These are phyloP conservation scores for Paedocypris sp. DNA, from an alignment of 2,113 vertebrate species.

Conservation along the genomic window DNA sequence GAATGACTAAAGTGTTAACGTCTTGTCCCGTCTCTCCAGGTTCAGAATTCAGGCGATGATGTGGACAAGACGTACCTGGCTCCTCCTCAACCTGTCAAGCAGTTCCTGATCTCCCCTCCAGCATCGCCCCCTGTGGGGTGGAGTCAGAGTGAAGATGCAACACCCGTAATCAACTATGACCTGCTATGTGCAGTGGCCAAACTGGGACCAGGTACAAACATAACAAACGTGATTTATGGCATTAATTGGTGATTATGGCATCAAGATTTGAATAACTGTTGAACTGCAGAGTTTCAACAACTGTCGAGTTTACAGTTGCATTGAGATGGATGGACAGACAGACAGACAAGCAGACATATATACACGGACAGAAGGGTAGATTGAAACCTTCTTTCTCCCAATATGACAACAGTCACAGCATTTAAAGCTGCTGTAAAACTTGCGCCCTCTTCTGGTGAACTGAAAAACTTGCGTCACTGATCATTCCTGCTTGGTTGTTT, in stretches of 20 bases:
- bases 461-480: not conserved
- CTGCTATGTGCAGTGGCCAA: slow-evolving; percentile 93
- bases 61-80: slow-evolving; percentile 83
- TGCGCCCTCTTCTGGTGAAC: not conserved
- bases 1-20: too few relatives aligned
- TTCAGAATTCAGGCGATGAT: slow-evolving; percentile 72
- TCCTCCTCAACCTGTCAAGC: slow-evolving; percentile 82
- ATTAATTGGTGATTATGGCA: too few relatives aligned
- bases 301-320: too few relatives aligned
- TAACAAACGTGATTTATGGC: not conserved
- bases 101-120: slow-evolving; percentile 95
- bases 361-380: too few relatives aligned
- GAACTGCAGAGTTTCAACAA: too few relatives aligned
- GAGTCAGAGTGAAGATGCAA: slow-evolving; percentile 88
- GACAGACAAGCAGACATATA: too few relatives aligned
- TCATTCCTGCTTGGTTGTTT: slow-evolving; percentile 25
- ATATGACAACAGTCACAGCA: too few relatives aligned
- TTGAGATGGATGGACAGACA: too few relatives aligned
- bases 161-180: slow-evolving; percentile 89
- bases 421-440: too few relatives aligned
- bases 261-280: too few relatives aligned
- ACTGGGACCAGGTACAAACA: slow-evolving; percentile 76
- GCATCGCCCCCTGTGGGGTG: slow-evolving; percentile 89
- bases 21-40: slow-evolving; percentile 45
- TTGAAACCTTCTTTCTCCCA: too few relatives aligned